Percentiles rank a stretch among this genome's conserved stretches.
Evolutionary conservation across 2,797 vertebrate genomes (phyloP).

Genomic region (Rhynchonycteris naso): DNA sequence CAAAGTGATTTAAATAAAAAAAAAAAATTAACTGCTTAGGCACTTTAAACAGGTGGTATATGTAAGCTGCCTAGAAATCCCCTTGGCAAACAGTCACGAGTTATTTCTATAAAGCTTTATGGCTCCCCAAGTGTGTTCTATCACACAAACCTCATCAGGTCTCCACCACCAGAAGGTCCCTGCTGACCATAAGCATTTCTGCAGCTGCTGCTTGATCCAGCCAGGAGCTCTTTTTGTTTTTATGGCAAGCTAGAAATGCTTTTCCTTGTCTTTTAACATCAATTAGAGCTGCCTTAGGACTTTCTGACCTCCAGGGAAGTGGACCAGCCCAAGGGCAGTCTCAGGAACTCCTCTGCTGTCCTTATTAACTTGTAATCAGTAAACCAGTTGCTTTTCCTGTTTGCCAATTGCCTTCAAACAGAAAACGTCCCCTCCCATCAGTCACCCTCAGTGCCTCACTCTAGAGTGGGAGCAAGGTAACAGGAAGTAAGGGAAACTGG

Average conservation of each 20-base stretch:
- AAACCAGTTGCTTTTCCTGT: constrained; percentile 69
- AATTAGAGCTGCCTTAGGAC: constrained; percentile 55
- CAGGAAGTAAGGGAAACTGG: constrained; percentile 72
- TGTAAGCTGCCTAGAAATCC: not conserved
- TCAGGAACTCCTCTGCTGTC: constrained; percentile 36
- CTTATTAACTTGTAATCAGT: constrained; percentile 63
- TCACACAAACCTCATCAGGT: not conserved
- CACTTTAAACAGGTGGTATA: not conserved
- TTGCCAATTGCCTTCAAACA: constrained; percentile 64
- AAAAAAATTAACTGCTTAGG: not conserved
- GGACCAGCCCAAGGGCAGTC: not conserved
- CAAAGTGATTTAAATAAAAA: constrained; percentile 17
- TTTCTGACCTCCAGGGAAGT: constrained; percentile 62
- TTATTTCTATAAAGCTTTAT: constrained; percentile 35
- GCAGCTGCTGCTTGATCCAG: not conserved
- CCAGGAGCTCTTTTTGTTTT: constrained; percentile 54
- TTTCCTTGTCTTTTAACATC: constrained; percentile 55
- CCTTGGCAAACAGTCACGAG: not conserved
- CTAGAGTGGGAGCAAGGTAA: constrained; percentile 63
- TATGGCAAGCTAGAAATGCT: not conserved
- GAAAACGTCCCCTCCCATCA: constrained; percentile 60
- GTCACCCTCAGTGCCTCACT: constrained; percentile 46
- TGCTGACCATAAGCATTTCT: constrained; percentile 7
- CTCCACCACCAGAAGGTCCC: not conserved
- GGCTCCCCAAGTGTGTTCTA: not conserved